Evolutionary conservation across 1,140 invertebrate species (phyloP).

Genomic region (Atta colombica): DNA sequence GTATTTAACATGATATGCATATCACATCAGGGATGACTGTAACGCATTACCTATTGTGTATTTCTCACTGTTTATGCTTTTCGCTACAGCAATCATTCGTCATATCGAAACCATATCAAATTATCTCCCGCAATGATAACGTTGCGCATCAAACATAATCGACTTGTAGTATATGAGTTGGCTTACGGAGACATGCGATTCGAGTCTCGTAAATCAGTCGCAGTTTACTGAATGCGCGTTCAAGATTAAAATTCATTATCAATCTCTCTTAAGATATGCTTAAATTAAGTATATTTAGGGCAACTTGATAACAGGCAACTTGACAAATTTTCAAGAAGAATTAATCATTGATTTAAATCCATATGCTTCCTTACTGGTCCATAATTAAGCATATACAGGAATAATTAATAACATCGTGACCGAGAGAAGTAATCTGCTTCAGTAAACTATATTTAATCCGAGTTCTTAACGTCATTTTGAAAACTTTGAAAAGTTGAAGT

Average conservation of each 20-base stretch:
- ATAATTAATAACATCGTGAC: constrained; percentile 22
- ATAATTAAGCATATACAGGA: not conserved
- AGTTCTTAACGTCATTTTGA: constrained; percentile 9
- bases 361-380: not conserved
- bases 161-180: not conserved
- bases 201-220: constrained; percentile 2
- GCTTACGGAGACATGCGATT: constrained; percentile 25
- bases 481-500: constrained; percentile 14
- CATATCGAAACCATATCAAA: constrained; percentile 6
- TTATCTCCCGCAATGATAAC: constrained; percentile 12
- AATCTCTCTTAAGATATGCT: too few species aligned
- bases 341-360: not conserved
- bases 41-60: not conserved
- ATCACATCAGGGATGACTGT: constrained; percentile 21
- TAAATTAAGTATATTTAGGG: too few species aligned
- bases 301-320: not conserved
- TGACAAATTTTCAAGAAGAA: not conserved
- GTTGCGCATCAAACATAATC: constrained; percentile 13
- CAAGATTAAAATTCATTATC: not conserved
- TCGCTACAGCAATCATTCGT: constrained; percentile 4
- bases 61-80: not conserved
- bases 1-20: constrained; percentile 49
- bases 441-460: constrained; percentile 1
- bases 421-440: not conserved
- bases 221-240: not conserved